These are phyloP conservation scores for Trachelus troglodyta DNA, from an alignment of 2,888 invertebrate genomes.

Conservation along the genomic window DNA sequence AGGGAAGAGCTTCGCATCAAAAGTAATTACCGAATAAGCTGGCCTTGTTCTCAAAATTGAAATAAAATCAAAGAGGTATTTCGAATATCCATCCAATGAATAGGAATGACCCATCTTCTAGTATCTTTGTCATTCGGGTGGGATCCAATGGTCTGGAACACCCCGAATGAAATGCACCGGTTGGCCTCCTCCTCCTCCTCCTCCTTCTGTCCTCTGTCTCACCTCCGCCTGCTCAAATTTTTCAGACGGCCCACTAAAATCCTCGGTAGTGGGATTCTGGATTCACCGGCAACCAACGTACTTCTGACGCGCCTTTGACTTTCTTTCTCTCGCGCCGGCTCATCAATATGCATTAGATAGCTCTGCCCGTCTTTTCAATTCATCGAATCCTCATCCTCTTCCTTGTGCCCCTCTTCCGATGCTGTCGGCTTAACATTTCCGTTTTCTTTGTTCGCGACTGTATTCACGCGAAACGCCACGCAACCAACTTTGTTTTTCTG, in stretches of 20 bases:
- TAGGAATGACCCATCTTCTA: constrained; percentile 40
- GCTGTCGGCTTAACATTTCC: too few relatives aligned
- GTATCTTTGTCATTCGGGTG: constrained; percentile 30
- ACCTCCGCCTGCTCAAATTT: constrained; percentile 13
- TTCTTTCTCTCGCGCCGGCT: constrained; percentile 26
- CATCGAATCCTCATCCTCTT: constrained; percentile 20
- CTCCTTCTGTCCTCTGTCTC: constrained; percentile 20
- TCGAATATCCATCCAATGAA: constrained; percentile 51
- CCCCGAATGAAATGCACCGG: constrained; percentile 41
- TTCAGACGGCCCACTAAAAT: constrained; percentile 20
- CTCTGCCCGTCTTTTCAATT: constrained; percentile 45
- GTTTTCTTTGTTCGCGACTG: too few relatives aligned
- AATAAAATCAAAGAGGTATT: constrained; percentile 51
- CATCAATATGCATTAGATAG: constrained; percentile 56
- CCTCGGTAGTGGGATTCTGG: background rate
- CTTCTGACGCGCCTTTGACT: constrained; percentile 19
- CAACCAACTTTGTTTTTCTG: too few relatives aligned
- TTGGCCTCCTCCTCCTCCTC: constrained; percentile 31
- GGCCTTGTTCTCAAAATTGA: constrained; percentile 40
- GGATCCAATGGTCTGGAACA: constrained; percentile 33
- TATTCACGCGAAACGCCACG: too few relatives aligned
- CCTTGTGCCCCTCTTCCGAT: too few relatives aligned
- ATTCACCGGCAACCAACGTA: constrained; percentile 8
- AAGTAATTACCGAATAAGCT: constrained; percentile 46
- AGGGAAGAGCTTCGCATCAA: constrained; percentile 18